Evolutionary conservation across 1,140 invertebrate species (phyloP).

Genomic region (Papilio helenus): DNA sequence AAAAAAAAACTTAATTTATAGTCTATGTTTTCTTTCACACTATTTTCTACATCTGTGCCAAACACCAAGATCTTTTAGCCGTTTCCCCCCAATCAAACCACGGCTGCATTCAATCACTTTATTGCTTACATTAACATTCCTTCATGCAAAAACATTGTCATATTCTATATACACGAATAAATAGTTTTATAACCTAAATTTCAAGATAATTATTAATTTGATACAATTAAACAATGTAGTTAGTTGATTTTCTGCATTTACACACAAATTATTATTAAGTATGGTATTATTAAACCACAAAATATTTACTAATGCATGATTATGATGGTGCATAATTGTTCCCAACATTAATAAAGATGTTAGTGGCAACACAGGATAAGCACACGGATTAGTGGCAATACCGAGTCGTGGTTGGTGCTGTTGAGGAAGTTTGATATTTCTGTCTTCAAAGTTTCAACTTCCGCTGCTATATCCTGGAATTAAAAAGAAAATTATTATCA

Average conservation of each 20-base stretch:
- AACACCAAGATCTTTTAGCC: too few species aligned
- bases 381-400: constrained; percentile 49
- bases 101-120: constrained; percentile 5
- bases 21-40: too few species aligned
- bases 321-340: too few species aligned
- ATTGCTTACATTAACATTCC: constrained; percentile 13
- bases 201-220: background rate
- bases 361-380: constrained; percentile 44
- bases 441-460: constrained; percentile 69
- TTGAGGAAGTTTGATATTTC: constrained; percentile 70
- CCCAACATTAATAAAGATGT: constrained; percentile 3
- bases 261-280: too few species aligned
- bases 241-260: too few species aligned
- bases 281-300: background rate
- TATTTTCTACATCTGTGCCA: too few species aligned
- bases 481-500: constrained; percentile 1
- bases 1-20: too few species aligned
- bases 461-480: constrained; percentile 65
- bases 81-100: constrained; percentile 42
- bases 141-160: background rate
- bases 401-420: constrained; percentile 73
- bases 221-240: background rate
- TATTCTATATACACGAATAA: too few species aligned
- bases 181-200: background rate
- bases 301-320: background rate